Evolutionary conservation across 2,113 vertebrate species (phyloP), one percentile per base, ranked within the genome.

Genomic region (Colossoma macropomum): DNA sequence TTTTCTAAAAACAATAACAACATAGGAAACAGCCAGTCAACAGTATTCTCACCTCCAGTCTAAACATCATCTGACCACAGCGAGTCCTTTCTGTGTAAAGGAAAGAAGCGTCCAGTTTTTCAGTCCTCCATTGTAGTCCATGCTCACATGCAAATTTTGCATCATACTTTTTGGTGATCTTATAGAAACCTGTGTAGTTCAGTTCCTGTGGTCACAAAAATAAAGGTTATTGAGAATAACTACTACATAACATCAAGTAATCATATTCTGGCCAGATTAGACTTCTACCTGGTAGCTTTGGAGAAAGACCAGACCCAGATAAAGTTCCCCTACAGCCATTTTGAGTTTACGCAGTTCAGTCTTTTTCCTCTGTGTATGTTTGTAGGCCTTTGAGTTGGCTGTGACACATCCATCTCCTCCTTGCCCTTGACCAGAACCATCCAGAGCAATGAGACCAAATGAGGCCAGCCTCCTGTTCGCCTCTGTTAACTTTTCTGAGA

Each of bases 111-210:
- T 91, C 86, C 59, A 91, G 85, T 16, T 11, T 83, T 32, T 87
- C 80, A 15, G 41, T 81, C 71, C 79, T 86, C 90, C 90, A 91
- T 50, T 79, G 75, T 56, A 72, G 50, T 2, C 90, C 88, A 27
- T 48, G 52, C 48, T 75, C 76, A 16, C 87, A 85, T 23, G 19
- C 32, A 68, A 88, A 87, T 34, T 82, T 81, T n/a, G 60, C 76
- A 69, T 91, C 90, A 17, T 89, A 86, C 65, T 87, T 91, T 83
- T 84, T 88, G 63, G 88, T 50, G 63, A 91, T 89, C 80, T 89
- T 91, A 82, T 80, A 79, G 62, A 91, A 88, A 32, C 69, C 86
- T n/a, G 25, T 81, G 50, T 86, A 84, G 73, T 91, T 91, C 41
- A 91, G 80, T 32, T 91, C 89, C 89, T 91, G 63, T 32, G 32